Conservation (phyloP, 2,888 invertebrate species). For the Andrena bicolor region DNA sequence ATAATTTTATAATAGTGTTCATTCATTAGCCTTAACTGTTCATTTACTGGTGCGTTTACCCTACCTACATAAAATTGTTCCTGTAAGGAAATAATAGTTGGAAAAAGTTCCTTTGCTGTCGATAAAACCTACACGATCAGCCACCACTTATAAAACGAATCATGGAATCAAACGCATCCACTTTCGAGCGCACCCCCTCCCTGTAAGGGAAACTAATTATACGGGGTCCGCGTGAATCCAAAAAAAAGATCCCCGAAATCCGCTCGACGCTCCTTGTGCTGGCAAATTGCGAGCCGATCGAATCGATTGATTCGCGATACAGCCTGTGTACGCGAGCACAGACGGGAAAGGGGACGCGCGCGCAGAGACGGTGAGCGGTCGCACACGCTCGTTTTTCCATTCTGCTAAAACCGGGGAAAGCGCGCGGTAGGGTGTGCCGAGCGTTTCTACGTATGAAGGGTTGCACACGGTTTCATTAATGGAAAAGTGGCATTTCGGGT, state of each 20-base stretch:
- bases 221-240: slow-evolving; percentile 13
- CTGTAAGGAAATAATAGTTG: no score
- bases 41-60: no score
- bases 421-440: slow-evolving; percentile 47
- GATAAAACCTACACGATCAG: slow-evolving; percentile 3
- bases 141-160: slow-evolving; percentile 10
- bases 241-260: slow-evolving; percentile 28
- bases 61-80: no score
- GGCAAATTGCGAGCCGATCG: slow-evolving; percentile 51
- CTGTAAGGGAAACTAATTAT: slow-evolving; percentile 29
- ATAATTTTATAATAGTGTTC: no score
- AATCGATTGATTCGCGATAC: slow-evolving; percentile 51
- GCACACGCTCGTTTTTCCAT: slow-evolving; percentile 49
- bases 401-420: slow-evolving; percentile 62
- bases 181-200: slow-evolving; percentile 1
- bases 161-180: slow-evolving; percentile 11
- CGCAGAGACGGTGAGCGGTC: slow-evolving; percentile 1
- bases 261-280: slow-evolving; percentile 35
- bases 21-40: no score
- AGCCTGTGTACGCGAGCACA: slow-evolving; percentile 17
- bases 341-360: neutral
- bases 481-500: slow-evolving; percentile 82
- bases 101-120: neutral
- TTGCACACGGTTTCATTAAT: slow-evolving; percentile 80
- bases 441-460: slow-evolving; percentile 72